Conservation (phyloP, 2,113 vertebrate species). For the Heterochromis multidens region DNA sequence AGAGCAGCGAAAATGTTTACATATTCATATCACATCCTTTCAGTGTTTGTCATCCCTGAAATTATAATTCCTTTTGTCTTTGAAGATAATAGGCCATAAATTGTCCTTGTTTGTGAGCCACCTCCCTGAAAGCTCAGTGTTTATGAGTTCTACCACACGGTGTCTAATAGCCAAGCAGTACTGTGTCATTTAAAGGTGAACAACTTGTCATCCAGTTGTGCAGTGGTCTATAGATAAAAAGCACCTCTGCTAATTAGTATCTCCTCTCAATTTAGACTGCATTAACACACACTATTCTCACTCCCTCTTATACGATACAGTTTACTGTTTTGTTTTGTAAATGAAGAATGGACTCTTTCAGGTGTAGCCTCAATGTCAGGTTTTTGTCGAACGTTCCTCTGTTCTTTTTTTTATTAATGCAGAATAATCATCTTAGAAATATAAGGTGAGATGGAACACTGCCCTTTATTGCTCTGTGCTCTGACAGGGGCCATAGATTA, state of each 20-base stretch:
- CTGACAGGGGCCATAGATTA: slow-evolving; percentile 53
- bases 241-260: slow-evolving; percentile 69
- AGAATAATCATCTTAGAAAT: slow-evolving; percentile 72
- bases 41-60: slow-evolving; percentile 72
- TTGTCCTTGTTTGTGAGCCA: slow-evolving; percentile 77
- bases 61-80: slow-evolving; percentile 78
- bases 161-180: slow-evolving; percentile 61
- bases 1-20: slow-evolving; percentile 53
- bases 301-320: not conserved
- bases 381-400: slow-evolving; percentile 49
- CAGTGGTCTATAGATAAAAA: slow-evolving; percentile 64
- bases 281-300: not conserved
- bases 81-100: slow-evolving; percentile 76
- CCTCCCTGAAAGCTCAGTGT: slow-evolving; percentile 69
- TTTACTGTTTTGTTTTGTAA: slow-evolving; percentile 41
- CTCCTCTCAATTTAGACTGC: slow-evolving; percentile 53
- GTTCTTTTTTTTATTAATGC: slow-evolving; percentile 45
- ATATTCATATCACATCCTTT: slow-evolving; percentile 72
- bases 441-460: slow-evolving; percentile 63
- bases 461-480: slow-evolving; percentile 66
- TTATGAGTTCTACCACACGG: slow-evolving; percentile 66
- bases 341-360: not conserved
- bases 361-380: not conserved
- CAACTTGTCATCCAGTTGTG: slow-evolving; percentile 44
- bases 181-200: slow-evolving; percentile 73